phyloP scores from a whole-genome alignment of 2,888 invertebrate species.

The Atrina japonica region DNA sequence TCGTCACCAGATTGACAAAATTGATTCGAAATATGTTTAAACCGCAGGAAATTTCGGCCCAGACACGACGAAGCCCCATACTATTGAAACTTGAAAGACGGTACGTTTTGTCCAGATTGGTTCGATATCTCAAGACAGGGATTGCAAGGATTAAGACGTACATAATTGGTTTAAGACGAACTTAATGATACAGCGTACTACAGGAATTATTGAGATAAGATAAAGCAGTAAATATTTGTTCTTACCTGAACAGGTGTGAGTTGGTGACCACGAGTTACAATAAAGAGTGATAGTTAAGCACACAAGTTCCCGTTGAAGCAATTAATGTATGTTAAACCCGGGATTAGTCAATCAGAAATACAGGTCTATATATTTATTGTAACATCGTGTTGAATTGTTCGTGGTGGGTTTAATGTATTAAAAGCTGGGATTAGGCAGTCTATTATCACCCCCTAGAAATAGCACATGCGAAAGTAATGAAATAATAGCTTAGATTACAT shows the following conservation, averaged over 20 bases:
- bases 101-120: constrained; percentile 11
- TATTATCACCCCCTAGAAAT: too few relatives aligned
- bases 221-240: constrained; percentile 33
- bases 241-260: constrained; percentile 31
- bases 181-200: constrained; percentile 42
- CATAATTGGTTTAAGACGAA: constrained; percentile 46
- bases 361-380: too few relatives aligned
- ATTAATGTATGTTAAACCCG: constrained; percentile 19
- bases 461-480: too few relatives aligned
- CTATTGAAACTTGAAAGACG: constrained; percentile 16
- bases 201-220: constrained; percentile 35
- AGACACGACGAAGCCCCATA: not conserved
- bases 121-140: constrained; percentile 21
- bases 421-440: too few relatives aligned
- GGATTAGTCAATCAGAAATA: constrained; percentile 9
- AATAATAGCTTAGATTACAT: too few relatives aligned
- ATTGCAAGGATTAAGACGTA: constrained; percentile 40
- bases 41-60: constrained; percentile 11
- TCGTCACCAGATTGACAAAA: constrained; percentile 21
- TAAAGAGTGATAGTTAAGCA: constrained; percentile 8
- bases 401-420: too few relatives aligned
- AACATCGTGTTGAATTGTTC: too few relatives aligned
- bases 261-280: constrained; percentile 7
- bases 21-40: constrained; percentile 28
- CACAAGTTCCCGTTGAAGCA: constrained; percentile 8